Evolutionary conservation across 1,140 invertebrate genomes (phyloP).

Genomic region (Popillia japonica): DNA sequence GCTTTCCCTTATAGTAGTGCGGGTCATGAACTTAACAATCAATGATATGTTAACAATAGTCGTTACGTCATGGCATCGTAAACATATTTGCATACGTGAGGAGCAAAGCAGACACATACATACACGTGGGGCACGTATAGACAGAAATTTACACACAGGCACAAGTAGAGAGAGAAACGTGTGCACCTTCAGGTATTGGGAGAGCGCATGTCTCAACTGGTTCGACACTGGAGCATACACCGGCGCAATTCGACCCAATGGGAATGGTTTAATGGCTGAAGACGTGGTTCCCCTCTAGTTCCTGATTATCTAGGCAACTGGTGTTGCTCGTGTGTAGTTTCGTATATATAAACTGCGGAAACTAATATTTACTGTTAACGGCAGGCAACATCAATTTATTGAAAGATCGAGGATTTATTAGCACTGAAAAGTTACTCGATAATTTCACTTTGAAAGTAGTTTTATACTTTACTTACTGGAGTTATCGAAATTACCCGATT

Average conservation of each 20-base stretch:
- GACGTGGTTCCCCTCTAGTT: conserved; percentile 35
- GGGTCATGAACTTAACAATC: conserved; percentile 60
- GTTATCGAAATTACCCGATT: too few species aligned
- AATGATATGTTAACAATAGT: conserved; percentile 60
- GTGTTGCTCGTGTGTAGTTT: conserved; percentile 39
- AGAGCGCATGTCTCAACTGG: conserved; percentile 37
- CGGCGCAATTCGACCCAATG: conserved; percentile 50
- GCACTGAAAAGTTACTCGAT: not conserved
- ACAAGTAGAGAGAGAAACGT: conserved; percentile 11
- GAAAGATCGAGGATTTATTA: conserved; percentile 13
- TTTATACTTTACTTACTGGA: not conserved
- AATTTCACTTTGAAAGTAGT: not conserved
- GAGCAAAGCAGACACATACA: conserved; percentile 36
- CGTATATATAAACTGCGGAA: conserved; percentile 27
- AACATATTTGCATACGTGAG: conserved; percentile 58
- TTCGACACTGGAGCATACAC: conserved; percentile 40
- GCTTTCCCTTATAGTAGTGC: conserved; percentile 52
- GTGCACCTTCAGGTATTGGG: conserved; percentile 10
- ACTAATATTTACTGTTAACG: conserved; percentile 14
- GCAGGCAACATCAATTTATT: not conserved
- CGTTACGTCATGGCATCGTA: conserved; percentile 58
- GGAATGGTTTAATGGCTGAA: conserved; percentile 51
- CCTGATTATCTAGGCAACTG: conserved; percentile 43
- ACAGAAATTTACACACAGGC: not conserved
- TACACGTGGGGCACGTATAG: conserved; percentile 27